Base-by-base conservation (phyloP, 1,140 invertebrate genomes). In the Pseudomyrmex cubaensis region DNA sequence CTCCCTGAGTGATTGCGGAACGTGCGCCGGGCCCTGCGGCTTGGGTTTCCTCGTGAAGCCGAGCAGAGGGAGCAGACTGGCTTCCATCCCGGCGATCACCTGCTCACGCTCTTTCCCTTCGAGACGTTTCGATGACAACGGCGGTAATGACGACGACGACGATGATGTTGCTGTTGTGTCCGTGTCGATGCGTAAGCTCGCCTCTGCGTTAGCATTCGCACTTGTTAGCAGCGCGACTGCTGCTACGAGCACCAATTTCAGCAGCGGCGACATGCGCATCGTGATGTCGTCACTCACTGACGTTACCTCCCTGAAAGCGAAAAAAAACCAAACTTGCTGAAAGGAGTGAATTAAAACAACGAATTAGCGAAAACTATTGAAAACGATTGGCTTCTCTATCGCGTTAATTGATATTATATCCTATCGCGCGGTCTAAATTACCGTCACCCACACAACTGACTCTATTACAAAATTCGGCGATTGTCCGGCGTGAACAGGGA, bases 1-100 rank as follows among this genome's bases (percentile, higher is more conserved):
- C 89, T 97, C 95, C 91, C 96, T 95, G 95, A 98, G 96, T 70
- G 97, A 97, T 87, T 96, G 96, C 52, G 98, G 98, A 90, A 98
- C 96, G 52, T 95, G 92, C 46, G 91, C 80, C 62, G 80, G 86
- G 50, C 92, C 92, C 75, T 90, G 92, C 9, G 94, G 93, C 82
- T 93, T 94, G 4, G 96, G 96, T 89, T 96, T 95, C 86, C 95
- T 95, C 83, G 95, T 95, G 90, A 98, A 95, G 57, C 97, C 97
- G 90, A 98, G 96, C 91, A 98, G 93, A 85, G 96, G 95, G 82
- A 98, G 95, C 56, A 98, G 95, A 86, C 94, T 96, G 52, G 95
- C 94, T 91, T 97, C 97, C 82, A 97, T 94, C 88, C 95, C 94
- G 87, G 94, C 94, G 20, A 92, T 90, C 73, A 88, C 85, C 86